phyloP scores from a whole-genome alignment of 2,797 vertebrate species.

The Heteromormyrus szaboi region DNA sequence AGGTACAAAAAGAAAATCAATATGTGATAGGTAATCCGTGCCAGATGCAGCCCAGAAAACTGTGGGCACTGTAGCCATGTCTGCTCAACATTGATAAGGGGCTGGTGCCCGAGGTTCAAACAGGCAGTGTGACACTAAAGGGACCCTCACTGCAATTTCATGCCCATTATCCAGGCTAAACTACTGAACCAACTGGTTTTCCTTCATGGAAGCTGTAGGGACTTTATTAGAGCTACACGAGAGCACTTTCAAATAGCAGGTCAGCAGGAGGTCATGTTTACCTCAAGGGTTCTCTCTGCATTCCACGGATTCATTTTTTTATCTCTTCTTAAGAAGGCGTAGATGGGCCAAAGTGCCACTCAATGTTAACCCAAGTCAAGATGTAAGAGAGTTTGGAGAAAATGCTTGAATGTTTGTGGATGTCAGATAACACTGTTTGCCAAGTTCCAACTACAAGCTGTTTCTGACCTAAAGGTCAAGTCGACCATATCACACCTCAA shows the following conservation, averaged over 20 bases:
- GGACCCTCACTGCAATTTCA: constrained; percentile 19
- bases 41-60: background rate
- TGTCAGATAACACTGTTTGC: constrained; percentile 1
- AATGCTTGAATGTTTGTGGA: background rate
- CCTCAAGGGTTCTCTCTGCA: constrained; percentile 24
- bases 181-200: constrained; percentile 27
- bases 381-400: background rate
- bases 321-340: background rate
- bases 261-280: constrained; percentile 47
- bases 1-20: background rate
- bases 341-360: background rate
- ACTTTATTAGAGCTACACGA: constrained; percentile 44
- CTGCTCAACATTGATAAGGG: background rate
- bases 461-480: background rate
- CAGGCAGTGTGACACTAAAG: background rate
- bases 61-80: background rate
- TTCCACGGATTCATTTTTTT: constrained; percentile 28
- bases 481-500: background rate
- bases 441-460: background rate
- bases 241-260: constrained; percentile 42
- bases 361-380: background rate
- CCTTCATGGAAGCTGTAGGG: constrained; percentile 22
- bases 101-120: background rate
- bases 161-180: constrained; percentile 19
- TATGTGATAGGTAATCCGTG: background rate